Percentiles rank a stretch among this genome's conserved stretches.
phyloP scores from a whole-genome alignment of 2,113 vertebrate species.

The Myodes glareolus region DNA sequence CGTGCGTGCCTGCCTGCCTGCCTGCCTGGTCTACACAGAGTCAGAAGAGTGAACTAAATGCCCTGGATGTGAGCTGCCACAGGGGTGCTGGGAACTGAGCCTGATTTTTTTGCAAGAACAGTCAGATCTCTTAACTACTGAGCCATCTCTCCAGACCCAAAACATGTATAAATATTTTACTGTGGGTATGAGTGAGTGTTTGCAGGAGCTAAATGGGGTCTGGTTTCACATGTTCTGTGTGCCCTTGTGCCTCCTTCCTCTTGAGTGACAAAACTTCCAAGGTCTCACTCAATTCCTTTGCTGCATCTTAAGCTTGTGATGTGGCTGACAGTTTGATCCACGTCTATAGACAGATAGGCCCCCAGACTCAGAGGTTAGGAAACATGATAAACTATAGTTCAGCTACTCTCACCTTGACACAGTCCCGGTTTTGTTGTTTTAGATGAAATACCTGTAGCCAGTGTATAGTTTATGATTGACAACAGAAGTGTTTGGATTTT shows the following conservation, averaged over 20 bases:
- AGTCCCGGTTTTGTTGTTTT: constrained; percentile 28
- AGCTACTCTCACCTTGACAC: not conserved
- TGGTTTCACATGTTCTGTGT: not conserved
- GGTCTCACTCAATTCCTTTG: not conserved
- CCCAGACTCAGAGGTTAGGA: constrained; percentile 33
- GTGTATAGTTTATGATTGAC: not conserved
- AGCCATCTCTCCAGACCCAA: not conserved
- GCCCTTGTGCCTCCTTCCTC: not conserved
- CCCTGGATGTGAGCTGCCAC: not conserved
- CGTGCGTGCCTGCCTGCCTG: not conserved
- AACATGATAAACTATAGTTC: not conserved
- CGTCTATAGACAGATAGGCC: not conserved
- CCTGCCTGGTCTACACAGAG: not conserved
- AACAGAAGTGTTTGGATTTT: not conserved
- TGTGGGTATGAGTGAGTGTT: not conserved
- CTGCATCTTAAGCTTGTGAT: not conserved
- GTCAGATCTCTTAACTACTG: not conserved
- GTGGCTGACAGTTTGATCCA: not conserved
- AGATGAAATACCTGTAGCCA: constrained; percentile 10
- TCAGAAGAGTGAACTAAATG: not conserved
- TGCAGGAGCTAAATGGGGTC: not conserved
- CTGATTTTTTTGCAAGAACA: not conserved
- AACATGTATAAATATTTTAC: not conserved
- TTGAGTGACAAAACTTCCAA: not conserved
- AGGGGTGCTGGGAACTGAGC: not conserved